Conservation (phyloP, 2,797 vertebrate genomes). For the Octomys mimax region DNA sequence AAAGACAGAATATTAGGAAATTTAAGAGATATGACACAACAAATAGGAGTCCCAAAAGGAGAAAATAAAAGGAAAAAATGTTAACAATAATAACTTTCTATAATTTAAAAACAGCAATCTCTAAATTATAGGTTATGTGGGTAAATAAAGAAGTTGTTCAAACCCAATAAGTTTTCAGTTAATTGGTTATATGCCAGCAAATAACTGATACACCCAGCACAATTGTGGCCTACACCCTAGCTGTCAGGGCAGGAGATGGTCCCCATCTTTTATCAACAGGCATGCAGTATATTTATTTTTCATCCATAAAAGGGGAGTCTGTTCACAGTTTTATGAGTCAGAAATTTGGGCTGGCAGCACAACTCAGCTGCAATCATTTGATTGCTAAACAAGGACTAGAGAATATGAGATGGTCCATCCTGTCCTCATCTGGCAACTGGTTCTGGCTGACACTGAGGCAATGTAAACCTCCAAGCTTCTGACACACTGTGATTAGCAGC, state of each 20-base stretch:
- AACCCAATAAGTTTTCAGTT: neutral
- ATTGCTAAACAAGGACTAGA: neutral
- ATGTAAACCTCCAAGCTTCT: neutral
- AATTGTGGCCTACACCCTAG: neutral
- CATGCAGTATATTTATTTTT: neutral
- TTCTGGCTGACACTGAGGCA: neutral
- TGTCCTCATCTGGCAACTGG: neutral
- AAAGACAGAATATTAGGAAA: neutral
- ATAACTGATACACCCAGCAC: neutral
- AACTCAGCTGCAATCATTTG: neutral
- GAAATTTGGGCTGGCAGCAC: neutral
- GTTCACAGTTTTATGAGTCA: neutral
- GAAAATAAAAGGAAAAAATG: neutral
- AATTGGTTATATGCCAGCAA: neutral
- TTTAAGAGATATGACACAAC: neutral
- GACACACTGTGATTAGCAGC: neutral
- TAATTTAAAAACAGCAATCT: neutral
- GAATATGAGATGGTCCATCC: neutral
- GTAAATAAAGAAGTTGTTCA: constrained; percentile 4
- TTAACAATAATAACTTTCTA: constrained; percentile 15
- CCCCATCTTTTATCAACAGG: neutral
- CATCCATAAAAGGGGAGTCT: neutral
- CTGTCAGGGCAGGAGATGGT: neutral
- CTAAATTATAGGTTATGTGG: neutral
- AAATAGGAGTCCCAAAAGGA: neutral